Evolutionary conservation across 2,888 invertebrate species (phyloP).

Genomic region (Polydrusus pterygomalis): DNA sequence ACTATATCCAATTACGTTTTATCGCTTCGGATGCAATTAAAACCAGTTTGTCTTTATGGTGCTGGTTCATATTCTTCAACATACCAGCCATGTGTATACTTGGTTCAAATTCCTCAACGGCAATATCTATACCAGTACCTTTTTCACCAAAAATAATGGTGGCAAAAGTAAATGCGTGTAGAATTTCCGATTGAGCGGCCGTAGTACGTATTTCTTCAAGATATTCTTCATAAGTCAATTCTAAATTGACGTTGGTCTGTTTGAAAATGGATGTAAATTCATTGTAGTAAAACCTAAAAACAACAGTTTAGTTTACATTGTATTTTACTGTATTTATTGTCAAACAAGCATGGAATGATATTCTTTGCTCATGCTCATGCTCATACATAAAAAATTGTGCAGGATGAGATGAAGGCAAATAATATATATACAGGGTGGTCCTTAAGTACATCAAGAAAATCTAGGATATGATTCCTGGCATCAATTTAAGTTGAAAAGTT

Average conservation of each 20-base stretch:
- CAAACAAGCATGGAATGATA: no score
- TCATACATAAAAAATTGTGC: no score
- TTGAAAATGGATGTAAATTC: slow-evolving; percentile 1
- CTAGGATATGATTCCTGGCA: no score
- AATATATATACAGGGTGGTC: no score
- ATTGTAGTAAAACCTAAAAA: slow-evolving; percentile 27
- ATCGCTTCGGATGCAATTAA: slow-evolving; percentile 1
- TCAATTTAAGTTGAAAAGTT: no score
- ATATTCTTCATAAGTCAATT: slow-evolving; percentile 29
- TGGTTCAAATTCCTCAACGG: slow-evolving; percentile 26
- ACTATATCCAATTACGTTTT: slow-evolving; percentile 25
- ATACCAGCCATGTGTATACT: background rate
- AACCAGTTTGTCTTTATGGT: slow-evolving; percentile 19
- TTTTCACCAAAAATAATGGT: slow-evolving; percentile 27
- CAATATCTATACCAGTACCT: slow-evolving; percentile 14
- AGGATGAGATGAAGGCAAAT: no score
- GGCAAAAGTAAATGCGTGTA: slow-evolving; percentile 15
- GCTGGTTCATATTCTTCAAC: slow-evolving; percentile 27
- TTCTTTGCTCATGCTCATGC: no score
- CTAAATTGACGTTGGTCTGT: background rate
- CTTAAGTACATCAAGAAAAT: no score
- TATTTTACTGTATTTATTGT: background rate
- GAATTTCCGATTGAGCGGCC: background rate
- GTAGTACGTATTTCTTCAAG: slow-evolving; percentile 14
- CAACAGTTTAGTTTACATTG: background rate